phyloP scores from a whole-genome alignment of 2,113 vertebrate genomes.

The Catharus bicknelli region DNA sequence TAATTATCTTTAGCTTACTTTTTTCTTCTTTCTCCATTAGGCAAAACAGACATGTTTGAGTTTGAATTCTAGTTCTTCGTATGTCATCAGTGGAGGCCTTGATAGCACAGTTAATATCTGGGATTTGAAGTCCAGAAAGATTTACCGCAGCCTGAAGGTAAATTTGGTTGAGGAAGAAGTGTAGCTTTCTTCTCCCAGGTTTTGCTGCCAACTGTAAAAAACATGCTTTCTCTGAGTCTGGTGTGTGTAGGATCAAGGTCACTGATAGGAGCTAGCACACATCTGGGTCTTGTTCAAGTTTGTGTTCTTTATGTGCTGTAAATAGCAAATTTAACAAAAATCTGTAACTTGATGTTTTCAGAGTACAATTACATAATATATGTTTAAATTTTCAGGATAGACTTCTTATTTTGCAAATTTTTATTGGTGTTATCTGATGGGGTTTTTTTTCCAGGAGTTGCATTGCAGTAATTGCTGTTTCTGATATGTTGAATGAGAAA shows the following conservation, averaged over 20 bases:
- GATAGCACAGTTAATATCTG: conserved; percentile 92
- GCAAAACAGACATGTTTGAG: conserved; percentile 90
- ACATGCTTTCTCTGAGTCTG: accelerated
- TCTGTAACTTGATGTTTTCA: neutral
- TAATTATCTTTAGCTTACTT: neutral
- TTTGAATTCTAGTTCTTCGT: conserved; percentile 87
- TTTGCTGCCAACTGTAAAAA: neutral
- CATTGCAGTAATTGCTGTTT: neutral
- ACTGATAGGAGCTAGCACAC: neutral
- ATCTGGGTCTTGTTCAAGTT: neutral
- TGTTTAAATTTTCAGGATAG: neutral
- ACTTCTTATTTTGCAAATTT: neutral
- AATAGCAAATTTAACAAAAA: neutral
- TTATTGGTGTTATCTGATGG: neutral
- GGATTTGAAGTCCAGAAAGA: conserved; percentile 92
- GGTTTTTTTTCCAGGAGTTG: neutral
- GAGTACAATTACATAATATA: neutral
- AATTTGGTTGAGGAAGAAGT: neutral
- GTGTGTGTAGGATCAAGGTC: neutral
- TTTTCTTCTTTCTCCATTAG: conserved; percentile 67
- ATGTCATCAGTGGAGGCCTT: conserved; percentile 89
- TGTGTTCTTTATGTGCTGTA: neutral
- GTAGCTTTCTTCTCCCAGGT: neutral
- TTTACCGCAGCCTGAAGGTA: conserved; percentile 90
- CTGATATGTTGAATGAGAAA: neutral